Percentiles rank a stretch among this genome's conserved stretches.
Conservation (phyloP, 1,140 invertebrate species). For the Brachystomella parvula region DNA sequence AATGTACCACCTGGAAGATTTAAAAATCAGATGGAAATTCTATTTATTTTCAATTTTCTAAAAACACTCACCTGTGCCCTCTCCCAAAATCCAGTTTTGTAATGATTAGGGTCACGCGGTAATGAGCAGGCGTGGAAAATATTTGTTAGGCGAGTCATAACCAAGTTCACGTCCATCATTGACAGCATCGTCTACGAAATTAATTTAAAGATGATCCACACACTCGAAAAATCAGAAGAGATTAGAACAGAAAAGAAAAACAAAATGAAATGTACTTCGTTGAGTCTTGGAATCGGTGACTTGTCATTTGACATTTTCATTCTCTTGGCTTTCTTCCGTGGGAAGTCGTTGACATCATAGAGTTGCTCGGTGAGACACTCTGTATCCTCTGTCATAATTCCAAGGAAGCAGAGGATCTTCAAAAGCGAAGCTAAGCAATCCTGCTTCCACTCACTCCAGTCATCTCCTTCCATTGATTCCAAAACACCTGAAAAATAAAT, state of each 20-base stretch:
- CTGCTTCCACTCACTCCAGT: slow-evolving; percentile 84
- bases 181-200: slow-evolving; percentile 59
- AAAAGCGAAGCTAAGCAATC: slow-evolving; percentile 81
- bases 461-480: slow-evolving; percentile 54
- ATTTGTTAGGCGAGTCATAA: slow-evolving; percentile 70
- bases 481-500: slow-evolving; percentile 49
- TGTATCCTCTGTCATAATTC: slow-evolving; percentile 49
- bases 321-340: slow-evolving; percentile 38
- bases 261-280: slow-evolving; percentile 45
- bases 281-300: slow-evolving; percentile 56
- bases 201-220: slow-evolving; percentile 18
- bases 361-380: slow-evolving; percentile 33
- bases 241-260: slow-evolving; percentile 15
- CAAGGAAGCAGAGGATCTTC: slow-evolving; percentile 74
- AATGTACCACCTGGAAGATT: slow-evolving; percentile 56
- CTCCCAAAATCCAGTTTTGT: slow-evolving; percentile 80
- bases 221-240: neutral
- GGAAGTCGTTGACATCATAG: slow-evolving; percentile 35
- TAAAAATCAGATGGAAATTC: slow-evolving; percentile 1
- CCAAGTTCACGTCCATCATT: slow-evolving; percentile 72
- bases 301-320: slow-evolving; percentile 49
- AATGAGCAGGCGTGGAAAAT: slow-evolving; percentile 77
- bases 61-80: slow-evolving; percentile 59
- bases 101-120: slow-evolving; percentile 66
- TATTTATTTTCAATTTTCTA: neutral